Base-by-base conservation (phyloP, 2,888 invertebrate genomes). In the Acholoe squamosa region DNA sequence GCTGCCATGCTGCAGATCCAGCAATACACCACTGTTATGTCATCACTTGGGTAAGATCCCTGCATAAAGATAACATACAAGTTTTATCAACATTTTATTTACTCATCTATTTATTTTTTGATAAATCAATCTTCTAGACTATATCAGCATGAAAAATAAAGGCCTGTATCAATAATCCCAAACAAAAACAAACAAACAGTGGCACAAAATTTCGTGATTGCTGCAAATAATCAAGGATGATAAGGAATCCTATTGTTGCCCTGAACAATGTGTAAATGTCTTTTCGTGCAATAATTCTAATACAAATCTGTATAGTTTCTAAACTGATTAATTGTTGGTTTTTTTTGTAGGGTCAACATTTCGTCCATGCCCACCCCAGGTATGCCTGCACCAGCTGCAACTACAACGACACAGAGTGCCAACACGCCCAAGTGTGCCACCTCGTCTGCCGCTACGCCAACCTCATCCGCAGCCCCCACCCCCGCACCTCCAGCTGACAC, bases 1-100 rank as follows among this genome's bases (percentile, higher is more conserved):
- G 98, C 99, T 76, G 98, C 99, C 1, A 98, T 98, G 91, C 96
- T 98, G 88, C 97, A 99, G 96, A 98, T 99, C 98, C 98, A 98
- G 94, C 99, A 99, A 95, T 99, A 99, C 92, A 95, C 94, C 89
- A 93, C 93, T 84, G 94, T 95, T 52, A 94, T 94, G 54, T n/a
- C 77, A 16, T 34, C 52, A 12, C 25, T 86, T 10, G 90, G 90
- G 90, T 90, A 56, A 22, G 84, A n/a, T 12, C 14, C 19, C 43
- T 43, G 3, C 43, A 43, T 43, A 43, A 43, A 43, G 43, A 34
- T n/a, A 67, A 67, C 1, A 67, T 25, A 10, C n/a, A 67, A 1
- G 14, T 67, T 67, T 43, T 7, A 43, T 10, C 14, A 28, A 67
- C 3, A 67, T 25, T 67, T 5, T 7, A 67, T 67, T 28, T 14